Conservation (phyloP, 2,888 invertebrate genomes). For the Diarsia dahlii region DNA sequence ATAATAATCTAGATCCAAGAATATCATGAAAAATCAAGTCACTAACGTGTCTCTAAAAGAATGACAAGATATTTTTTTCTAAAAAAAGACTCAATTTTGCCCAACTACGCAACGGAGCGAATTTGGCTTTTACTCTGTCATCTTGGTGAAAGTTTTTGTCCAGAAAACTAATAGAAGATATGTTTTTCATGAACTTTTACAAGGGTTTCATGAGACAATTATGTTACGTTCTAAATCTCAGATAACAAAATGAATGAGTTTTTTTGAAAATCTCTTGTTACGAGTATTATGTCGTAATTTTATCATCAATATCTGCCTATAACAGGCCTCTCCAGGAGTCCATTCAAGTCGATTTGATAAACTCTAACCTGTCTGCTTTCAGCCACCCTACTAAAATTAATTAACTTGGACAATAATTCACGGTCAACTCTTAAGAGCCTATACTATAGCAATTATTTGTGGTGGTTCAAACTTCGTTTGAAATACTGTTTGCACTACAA, state of each 20-base stretch:
- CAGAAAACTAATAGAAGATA: slow-evolving; percentile 20
- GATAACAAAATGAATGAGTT: background rate
- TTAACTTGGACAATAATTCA: background rate
- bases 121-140: slow-evolving; percentile 33
- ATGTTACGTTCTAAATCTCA: background rate
- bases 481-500: too few species aligned
- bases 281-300: background rate
- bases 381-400: background rate
- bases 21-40: slow-evolving; percentile 56
- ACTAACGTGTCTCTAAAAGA: slow-evolving; percentile 34
- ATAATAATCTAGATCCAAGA: slow-evolving; percentile 60
- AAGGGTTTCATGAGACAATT: background rate
- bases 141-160: slow-evolving; percentile 26
- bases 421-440: background rate
- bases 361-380: background rate
- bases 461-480: too few species aligned
- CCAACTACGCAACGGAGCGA: background rate
- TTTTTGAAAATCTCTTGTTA: background rate
- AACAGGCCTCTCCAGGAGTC: background rate
- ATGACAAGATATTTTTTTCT: slow-evolving; percentile 26
- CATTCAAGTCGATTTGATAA: background rate
- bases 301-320: background rate
- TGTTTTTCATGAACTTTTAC: slow-evolving; percentile 14
- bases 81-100: slow-evolving; percentile 14
- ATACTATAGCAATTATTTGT: too few species aligned